Evolutionary conservation across 2,888 invertebrate genomes (phyloP).

Genomic region (Ischnura elegans): DNA sequence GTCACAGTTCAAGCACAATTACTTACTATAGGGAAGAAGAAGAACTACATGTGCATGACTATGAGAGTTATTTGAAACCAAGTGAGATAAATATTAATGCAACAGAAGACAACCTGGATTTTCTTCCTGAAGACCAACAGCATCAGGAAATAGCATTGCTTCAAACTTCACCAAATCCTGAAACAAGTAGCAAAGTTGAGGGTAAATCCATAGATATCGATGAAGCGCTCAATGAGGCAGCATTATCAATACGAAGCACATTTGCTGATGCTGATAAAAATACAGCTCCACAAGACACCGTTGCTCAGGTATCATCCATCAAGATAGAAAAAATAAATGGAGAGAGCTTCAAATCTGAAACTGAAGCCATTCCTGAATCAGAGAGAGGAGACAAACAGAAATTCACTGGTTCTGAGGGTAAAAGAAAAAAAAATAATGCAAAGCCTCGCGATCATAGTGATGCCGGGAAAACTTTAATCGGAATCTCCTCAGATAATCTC

Average conservation of each 20-base stretch:
- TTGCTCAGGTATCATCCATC: no score
- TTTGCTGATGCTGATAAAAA: background rate
- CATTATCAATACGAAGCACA: background rate
- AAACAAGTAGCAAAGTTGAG: background rate
- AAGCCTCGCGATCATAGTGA: background rate
- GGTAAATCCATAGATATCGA: background rate
- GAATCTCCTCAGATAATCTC: background rate
- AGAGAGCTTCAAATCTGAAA: background rate
- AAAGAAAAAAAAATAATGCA: background rate
- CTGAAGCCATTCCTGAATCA: background rate
- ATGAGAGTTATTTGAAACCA: background rate
- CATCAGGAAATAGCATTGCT: background rate
- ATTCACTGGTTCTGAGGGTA: background rate
- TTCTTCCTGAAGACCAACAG: background rate
- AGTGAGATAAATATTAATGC: background rate
- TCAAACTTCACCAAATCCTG: background rate
- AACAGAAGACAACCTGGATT: background rate
- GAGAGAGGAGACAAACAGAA: background rate
- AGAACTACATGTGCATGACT: background rate
- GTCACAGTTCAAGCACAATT: no score
- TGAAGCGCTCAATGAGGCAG: background rate
- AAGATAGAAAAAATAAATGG: background rate
- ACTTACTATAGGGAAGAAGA: background rate
- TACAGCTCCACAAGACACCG: background rate
- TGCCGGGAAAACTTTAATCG: background rate